Evolutionary conservation across 2,888 invertebrate genomes (phyloP).

Genomic region (Agrenia bidenticulata): DNA sequence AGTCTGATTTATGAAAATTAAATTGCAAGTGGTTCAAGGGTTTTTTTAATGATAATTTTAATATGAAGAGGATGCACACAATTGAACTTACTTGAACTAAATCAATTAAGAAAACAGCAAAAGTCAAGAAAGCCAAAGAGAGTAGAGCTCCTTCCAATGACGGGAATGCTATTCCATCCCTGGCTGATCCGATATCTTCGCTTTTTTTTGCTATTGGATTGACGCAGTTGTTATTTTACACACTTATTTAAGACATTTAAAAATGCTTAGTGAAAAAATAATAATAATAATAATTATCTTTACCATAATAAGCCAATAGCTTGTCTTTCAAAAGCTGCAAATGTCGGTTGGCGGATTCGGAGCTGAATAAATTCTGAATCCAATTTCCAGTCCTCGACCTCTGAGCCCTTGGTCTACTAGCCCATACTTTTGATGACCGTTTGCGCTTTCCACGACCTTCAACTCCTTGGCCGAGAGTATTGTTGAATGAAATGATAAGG

Average conservation of each 20-base stretch:
- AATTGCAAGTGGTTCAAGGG: too few species aligned
- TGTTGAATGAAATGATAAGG: too few species aligned
- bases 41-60: too few species aligned
- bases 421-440: too few species aligned
- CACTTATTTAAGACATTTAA: neutral
- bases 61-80: neutral
- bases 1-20: too few species aligned
- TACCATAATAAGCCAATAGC: slow-evolving; percentile 26
- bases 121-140: slow-evolving; percentile 80
- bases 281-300: neutral
- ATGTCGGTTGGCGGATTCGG: slow-evolving; percentile 25
- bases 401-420: too few species aligned
- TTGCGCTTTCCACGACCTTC: too few species aligned
- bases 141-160: slow-evolving; percentile 77
- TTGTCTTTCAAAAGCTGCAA: slow-evolving; percentile 21
- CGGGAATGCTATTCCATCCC: slow-evolving; percentile 66
- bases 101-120: slow-evolving; percentile 81
- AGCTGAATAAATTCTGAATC: neutral
- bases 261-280: neutral
- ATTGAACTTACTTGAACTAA: slow-evolving; percentile 67
- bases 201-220: neutral
- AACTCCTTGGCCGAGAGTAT: too few species aligned
- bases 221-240: too few species aligned
- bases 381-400: too few species aligned
- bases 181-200: neutral